phyloP scores from a whole-genome alignment of 2,888 invertebrate species.

The Cantharis flavilabris region DNA sequence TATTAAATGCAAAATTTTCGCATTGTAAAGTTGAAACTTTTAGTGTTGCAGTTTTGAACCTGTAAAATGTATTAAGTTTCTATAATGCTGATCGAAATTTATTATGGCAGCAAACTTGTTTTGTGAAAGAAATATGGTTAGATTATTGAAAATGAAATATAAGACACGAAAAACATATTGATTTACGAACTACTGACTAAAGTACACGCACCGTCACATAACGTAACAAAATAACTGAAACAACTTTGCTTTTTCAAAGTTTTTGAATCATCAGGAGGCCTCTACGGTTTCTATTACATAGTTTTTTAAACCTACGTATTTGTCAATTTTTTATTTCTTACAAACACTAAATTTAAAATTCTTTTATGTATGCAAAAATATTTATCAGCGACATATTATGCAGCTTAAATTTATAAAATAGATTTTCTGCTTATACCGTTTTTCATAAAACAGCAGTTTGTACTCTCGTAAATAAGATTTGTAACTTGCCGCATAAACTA shows the following conservation, averaged over 20 bases:
- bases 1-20: not conserved
- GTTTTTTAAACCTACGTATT: not conserved
- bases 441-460: conserved; percentile 39
- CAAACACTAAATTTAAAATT: not conserved
- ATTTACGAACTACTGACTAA: not conserved
- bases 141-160: conserved; percentile 3
- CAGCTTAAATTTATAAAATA: not conserved
- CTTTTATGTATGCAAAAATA: not conserved
- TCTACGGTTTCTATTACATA: not conserved
- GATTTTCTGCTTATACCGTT: conserved; percentile 25
- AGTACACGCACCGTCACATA: not conserved
- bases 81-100: not conserved
- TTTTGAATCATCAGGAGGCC: not conserved
- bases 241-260: not conserved
- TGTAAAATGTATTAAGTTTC: not conserved
- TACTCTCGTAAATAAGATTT: conserved; percentile 46
- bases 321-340: not conserved
- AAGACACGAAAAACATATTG: not conserved
- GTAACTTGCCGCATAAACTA: conserved; percentile 40
- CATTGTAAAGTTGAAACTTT: not conserved
- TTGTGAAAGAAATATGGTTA: not conserved
- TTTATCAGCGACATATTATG: not conserved
- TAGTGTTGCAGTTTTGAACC: not conserved
- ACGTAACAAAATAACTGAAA: not conserved
- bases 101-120: not conserved